A percentile compares a stretch with the other conserved stretches of the same genome.
These are phyloP conservation scores for Smithornis capensis DNA, from an alignment of 2,113 vertebrate species.

Conservation along the genomic window DNA sequence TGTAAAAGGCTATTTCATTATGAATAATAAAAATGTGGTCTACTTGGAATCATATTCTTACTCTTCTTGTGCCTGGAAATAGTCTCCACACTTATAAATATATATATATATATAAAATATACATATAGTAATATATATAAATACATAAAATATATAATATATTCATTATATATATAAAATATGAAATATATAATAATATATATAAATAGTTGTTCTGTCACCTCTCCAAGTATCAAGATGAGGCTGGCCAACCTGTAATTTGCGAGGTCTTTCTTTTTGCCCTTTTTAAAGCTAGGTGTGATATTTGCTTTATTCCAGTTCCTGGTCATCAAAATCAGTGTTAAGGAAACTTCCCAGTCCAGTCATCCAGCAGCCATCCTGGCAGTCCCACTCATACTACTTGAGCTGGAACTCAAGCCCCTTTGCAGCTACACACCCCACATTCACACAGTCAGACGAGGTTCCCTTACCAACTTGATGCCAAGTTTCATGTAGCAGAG, in stretches of 20 bases:
- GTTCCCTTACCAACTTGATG: not conserved
- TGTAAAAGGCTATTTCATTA: not conserved
- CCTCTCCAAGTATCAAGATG: not conserved
- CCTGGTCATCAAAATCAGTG: not conserved
- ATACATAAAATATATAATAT: too few species aligned
- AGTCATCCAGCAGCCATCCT: not conserved
- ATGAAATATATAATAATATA: too few species aligned
- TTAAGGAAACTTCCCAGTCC: not conserved
- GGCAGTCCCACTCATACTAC: not conserved
- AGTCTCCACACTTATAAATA: not conserved
- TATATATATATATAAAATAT: too few species aligned
- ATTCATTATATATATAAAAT: too few species aligned
- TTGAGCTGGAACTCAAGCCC: not conserved
- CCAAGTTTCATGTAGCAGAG: accelerated
- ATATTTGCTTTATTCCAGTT: not conserved
- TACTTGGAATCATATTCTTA: not conserved
- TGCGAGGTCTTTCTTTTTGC: not conserved
- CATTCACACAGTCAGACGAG: not conserved
- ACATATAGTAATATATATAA: too few species aligned
- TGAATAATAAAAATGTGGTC: not conserved
- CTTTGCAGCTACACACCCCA: not conserved
- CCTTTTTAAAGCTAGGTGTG: not conserved
- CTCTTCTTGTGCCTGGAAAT: not conserved
- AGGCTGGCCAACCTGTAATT: not conserved
- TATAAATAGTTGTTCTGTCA: not conserved